Evolutionary conservation across 2,113 vertebrate genomes (phyloP), one percentile per base, ranked within the genome.

Genomic region (Apteryx owenii): DNA sequence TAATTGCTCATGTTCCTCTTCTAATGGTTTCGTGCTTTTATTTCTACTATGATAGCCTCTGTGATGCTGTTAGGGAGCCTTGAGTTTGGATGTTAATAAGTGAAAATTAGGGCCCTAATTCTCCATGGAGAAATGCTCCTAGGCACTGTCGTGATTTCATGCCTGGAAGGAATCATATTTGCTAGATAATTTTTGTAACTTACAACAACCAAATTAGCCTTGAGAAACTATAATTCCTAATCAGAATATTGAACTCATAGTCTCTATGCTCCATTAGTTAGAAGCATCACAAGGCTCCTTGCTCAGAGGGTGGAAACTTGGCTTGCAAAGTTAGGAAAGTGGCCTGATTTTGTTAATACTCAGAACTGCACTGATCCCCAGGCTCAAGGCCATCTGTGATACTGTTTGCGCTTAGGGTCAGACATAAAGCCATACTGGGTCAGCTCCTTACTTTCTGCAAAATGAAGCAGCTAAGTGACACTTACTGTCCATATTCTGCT

Each of bases 101-200:
- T 66, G 83, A 89, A 94, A 88, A 90, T 91, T 46, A 79, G 77
- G 68, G 6, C 25, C 80, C 54, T 84, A 21, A 5, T 90, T 92
- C 54, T 88, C 85, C 50, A 20, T 16, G 71, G 94, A 85, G 69
- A 78, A 92, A 83, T 88, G 81, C 62, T 94, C n/a, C 70, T 62
- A 83, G 80, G 89, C 64, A 51, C 44, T 31, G 58, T 76, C 50
- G 82, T 82, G 93, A 91, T 96, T 96, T 96, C 90, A 94, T 69
- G 76, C 88, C 95, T 96, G 88, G 94, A 86, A 81, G 90, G 88
- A 90, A 28, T 69, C 53, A 6, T 88, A 77, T 97, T 77, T 91
- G 73, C 31, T n/a, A 19, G 54, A 25, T 91, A 77, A 62, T 90
- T 86, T 93, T 81, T 93, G 82, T 64, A 56, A 86, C 60, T 93